Percentiles rank a stretch among this genome's conserved stretches.
These are phyloP conservation scores for Myotis brandtii DNA, from an alignment of 2,113 vertebrate species.

Conservation along the genomic window DNA sequence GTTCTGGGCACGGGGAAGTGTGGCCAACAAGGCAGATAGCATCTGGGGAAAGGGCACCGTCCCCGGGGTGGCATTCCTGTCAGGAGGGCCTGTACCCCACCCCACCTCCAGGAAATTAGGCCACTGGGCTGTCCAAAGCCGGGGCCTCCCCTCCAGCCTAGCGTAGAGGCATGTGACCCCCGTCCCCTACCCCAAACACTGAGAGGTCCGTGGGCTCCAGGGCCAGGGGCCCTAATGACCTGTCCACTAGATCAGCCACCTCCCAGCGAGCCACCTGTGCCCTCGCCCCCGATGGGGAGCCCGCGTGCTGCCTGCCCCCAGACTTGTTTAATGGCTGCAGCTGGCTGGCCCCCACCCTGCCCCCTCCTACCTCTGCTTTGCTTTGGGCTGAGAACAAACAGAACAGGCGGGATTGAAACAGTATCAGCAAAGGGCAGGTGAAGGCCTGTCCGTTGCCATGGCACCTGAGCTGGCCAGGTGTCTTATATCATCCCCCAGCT, in stretches of 20 bases:
- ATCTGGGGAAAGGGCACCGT: neutral
- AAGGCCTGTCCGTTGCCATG: slow-evolving; percentile 92
- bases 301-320: neutral
- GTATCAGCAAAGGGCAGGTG: slow-evolving; percentile 90
- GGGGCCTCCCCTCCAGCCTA: neutral
- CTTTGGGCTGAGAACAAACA: slow-evolving; percentile 81
- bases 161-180: accelerated
- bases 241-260: neutral
- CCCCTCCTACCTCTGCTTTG: slow-evolving; percentile 41
- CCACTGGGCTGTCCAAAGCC: neutral
- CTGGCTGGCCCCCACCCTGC: neutral
- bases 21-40: neutral
- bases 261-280: neutral
- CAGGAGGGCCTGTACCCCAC: neutral
- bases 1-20: neutral
- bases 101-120: neutral
- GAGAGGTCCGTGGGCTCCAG: neutral
- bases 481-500: slow-evolving; percentile 89
- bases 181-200: neutral
- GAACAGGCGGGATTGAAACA: slow-evolving; percentile 87
- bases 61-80: accelerated
- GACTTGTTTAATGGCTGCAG: slow-evolving; percentile 39
- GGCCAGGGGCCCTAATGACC: neutral
- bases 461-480: slow-evolving; percentile 80
- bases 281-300: neutral